These are phyloP conservation scores for Laothoe populi DNA, from an alignment of 2,888 invertebrate species.

Conservation along the genomic window DNA sequence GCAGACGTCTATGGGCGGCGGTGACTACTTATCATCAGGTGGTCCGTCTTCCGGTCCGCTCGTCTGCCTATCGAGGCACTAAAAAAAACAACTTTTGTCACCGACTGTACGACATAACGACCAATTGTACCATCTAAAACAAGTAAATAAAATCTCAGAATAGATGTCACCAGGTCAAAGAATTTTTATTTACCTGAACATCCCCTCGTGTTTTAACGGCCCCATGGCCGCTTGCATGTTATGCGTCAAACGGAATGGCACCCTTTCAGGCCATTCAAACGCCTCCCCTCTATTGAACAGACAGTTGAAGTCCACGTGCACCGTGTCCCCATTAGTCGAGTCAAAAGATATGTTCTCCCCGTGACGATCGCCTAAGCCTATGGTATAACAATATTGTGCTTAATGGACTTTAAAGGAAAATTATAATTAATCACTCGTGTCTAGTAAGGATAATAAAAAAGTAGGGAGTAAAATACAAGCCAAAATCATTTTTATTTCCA, in stretches of 20 bases:
- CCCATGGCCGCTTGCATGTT: slow-evolving; percentile 99
- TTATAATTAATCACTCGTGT: neutral
- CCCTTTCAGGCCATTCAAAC: slow-evolving; percentile 94
- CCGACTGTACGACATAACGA: no score
- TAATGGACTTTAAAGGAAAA: no score
- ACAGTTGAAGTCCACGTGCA: slow-evolving; percentile 99
- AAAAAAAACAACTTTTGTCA: no score
- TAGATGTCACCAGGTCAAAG: neutral
- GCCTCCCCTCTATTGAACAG: slow-evolving; percentile 96
- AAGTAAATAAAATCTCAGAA: neutral
- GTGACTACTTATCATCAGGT: no score
- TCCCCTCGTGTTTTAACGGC: slow-evolving; percentile 95
- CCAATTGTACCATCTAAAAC: neutral
- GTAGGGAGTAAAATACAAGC: no score
- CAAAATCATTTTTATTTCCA: no score
- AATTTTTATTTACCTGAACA: slow-evolving; percentile 82
- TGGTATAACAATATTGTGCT: no score
- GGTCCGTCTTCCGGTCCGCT: no score
- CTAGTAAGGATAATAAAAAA: no score
- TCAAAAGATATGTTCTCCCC: slow-evolving; percentile 98
- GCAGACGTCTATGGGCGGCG: no score
- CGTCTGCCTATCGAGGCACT: no score
- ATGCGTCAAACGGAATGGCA: slow-evolving; percentile 97
- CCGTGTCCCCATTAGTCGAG: slow-evolving; percentile 95
- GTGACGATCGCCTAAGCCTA: slow-evolving; percentile 97